phyloP scores from a whole-genome alignment of 2,113 vertebrate genomes.

The Ceyx melanurus region DNA sequence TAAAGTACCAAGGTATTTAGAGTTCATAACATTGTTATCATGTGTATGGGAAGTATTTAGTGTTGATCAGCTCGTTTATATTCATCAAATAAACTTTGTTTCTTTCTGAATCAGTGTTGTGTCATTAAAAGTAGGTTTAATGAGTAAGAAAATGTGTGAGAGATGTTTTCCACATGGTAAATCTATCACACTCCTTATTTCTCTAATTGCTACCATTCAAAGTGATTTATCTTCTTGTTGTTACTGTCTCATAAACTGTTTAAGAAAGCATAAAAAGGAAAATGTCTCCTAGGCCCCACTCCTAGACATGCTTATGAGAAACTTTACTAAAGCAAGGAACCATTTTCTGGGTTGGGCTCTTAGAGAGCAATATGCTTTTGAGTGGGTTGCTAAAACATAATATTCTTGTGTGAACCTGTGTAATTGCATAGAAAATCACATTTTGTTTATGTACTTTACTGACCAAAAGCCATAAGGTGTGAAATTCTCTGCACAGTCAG shows the following conservation, averaged over 20 bases:
- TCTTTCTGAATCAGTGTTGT: slow-evolving; percentile 81
- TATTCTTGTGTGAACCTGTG: slow-evolving; percentile 67
- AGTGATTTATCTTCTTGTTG: slow-evolving; percentile 71
- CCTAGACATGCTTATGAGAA: slow-evolving; percentile 6
- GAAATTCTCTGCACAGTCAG: slow-evolving; percentile 67
- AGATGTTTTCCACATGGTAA: slow-evolving; percentile 72
- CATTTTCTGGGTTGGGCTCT: slow-evolving; percentile 47
- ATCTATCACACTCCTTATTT: slow-evolving; percentile 61
- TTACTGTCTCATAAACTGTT: slow-evolving; percentile 69
- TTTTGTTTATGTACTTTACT: slow-evolving; percentile 65
- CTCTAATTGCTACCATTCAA: slow-evolving; percentile 68
- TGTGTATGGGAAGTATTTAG: slow-evolving; percentile 86
- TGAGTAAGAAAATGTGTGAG: slow-evolving; percentile 57
- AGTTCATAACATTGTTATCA: slow-evolving; percentile 82
- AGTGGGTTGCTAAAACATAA: slow-evolving; percentile 63
- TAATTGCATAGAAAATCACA: slow-evolving; percentile 60
- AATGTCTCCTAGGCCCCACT: slow-evolving; percentile 46
- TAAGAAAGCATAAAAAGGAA: slow-evolving; percentile 63
- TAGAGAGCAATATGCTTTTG: slow-evolving; percentile 52
- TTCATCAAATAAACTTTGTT: slow-evolving; percentile 91
- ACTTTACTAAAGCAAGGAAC: slow-evolving; percentile 21
- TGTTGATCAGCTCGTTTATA: slow-evolving; percentile 87
- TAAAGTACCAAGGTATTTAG: slow-evolving; percentile 78
- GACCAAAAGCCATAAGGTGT: slow-evolving; percentile 50
- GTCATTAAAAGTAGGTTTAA: slow-evolving; percentile 56